phyloP scores from a whole-genome alignment of 2,888 invertebrate genomes.

The Cataglyphis altisquamis region DNA sequence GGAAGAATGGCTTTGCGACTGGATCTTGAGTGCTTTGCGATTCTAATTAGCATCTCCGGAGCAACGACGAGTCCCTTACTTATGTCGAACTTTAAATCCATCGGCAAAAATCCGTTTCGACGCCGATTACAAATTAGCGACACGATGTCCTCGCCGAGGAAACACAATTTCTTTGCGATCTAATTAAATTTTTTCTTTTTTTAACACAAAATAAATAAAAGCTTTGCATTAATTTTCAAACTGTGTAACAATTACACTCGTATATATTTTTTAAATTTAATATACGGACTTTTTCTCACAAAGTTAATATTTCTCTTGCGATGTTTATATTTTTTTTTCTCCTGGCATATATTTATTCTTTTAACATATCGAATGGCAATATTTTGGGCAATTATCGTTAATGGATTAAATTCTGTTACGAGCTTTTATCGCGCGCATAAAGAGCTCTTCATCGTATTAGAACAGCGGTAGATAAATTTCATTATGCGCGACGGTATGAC shows the following conservation, averaged over 20 bases:
- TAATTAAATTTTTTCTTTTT: not conserved
- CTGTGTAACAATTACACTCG: not conserved
- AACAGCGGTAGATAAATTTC: conserved; percentile 51
- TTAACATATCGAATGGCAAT: not conserved
- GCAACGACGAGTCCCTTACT: conserved; percentile 38
- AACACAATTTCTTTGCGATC: conserved; percentile 13
- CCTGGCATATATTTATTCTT: not conserved
- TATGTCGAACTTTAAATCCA: conserved; percentile 11
- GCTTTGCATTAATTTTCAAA: conserved; percentile 7
- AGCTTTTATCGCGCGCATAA: not conserved
- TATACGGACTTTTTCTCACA: not conserved
- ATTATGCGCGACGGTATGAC: conserved; percentile 47
- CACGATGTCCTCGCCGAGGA: conserved; percentile 1
- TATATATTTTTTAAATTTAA: conserved; percentile 18
- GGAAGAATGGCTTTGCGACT: conserved; percentile 62
- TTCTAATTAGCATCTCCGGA: conserved; percentile 67
- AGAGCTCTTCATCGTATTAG: conserved; percentile 22
- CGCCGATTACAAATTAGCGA: conserved; percentile 21
- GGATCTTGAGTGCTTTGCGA: conserved; percentile 60
- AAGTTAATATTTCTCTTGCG: not conserved
- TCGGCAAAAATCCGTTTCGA: conserved; percentile 39
- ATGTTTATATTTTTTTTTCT: conserved; percentile 5
- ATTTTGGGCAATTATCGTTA: conserved; percentile 9
- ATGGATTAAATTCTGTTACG: conserved; percentile 7
- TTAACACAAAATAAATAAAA: not conserved